Base-by-base conservation (phyloP, 2,797 vertebrate species). In the Ptychadena robeensis region DNA sequence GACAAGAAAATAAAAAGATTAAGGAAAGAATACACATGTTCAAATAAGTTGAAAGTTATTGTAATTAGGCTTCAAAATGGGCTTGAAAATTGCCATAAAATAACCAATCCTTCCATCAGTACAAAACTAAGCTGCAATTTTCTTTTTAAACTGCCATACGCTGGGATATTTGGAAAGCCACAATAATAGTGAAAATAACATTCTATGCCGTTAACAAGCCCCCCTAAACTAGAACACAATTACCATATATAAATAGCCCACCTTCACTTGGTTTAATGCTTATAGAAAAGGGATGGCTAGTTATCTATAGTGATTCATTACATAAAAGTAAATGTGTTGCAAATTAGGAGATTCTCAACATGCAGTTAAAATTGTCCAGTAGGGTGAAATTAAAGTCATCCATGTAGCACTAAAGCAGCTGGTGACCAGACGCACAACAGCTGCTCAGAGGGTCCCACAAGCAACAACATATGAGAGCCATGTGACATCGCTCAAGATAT, bases 1-100 rank as follows among this genome's bases (percentile, higher is more conserved):
- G 63, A 82, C 66, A 61, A 76, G 44, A 79, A 79, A 79, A 48
- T 79, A 25, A 65, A n/a, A 79, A 68, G 76, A 69, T 79, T 57
- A 68, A 79, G 25, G 65, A 9, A 40, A 79, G 57, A 82, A 68
- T n/a, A 61, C 63, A 57, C 35, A 44, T 40, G 57, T 25, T 75
- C 57, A 79, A 79, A 68, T 34, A 34, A 68, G 69, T 57, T 48
- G 14, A 48, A 15, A 73, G 32, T 66, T 74, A n/a, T 22, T 73
- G 18, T 22, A 77, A 76, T 79, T 75, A n/a, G 18, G 18, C 34
- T 66, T 32, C 40, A 68, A 35, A 82, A 66, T n/a, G n/a, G 27
- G 44, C 70, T 10, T 18, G 48, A 22, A n/a, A n/a, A n/a, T 40
- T 40, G 38, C 38, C 59, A 61, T 61, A 11, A 12, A 61, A 28